Conservation (phyloP, 2,797 vertebrate species). For the Gallinago solitaria region DNA sequence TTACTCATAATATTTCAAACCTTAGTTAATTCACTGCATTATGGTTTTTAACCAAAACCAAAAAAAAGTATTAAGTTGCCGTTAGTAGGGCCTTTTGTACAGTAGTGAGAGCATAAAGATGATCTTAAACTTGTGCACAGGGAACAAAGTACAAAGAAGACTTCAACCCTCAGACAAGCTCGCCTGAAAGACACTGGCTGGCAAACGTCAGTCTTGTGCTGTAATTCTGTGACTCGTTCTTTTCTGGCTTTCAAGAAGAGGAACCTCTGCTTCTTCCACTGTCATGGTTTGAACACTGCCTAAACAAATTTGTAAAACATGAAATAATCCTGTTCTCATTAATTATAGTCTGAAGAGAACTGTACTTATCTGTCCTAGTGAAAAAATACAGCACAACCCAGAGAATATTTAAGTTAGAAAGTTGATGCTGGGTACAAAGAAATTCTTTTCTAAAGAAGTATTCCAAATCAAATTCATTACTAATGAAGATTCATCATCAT, state of each 20-base stretch:
- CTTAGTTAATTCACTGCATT: background rate
- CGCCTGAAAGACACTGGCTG: background rate
- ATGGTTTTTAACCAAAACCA: background rate
- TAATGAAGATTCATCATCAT: background rate
- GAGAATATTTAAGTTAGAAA: background rate
- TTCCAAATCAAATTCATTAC: background rate
- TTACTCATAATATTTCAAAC: background rate
- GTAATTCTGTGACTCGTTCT: background rate
- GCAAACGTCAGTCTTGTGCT: background rate
- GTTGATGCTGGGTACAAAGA: background rate
- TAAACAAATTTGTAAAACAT: background rate
- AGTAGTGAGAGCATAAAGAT: background rate
- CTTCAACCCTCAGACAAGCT: background rate
- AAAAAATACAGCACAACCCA: background rate
- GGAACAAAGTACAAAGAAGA: background rate
- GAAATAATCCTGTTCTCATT: background rate
- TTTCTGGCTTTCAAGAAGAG: background rate
- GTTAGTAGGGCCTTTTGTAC: background rate
- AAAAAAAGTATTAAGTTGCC: background rate
- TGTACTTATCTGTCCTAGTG: background rate
- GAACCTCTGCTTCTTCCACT: background rate
- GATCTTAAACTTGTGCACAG: background rate
- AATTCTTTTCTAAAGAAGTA: background rate
- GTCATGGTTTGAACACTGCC: background rate
- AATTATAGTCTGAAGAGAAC: background rate